Evolutionary conservation across 2,113 vertebrate genomes (phyloP).

Genomic region (Psephotus haematonotus): DNA sequence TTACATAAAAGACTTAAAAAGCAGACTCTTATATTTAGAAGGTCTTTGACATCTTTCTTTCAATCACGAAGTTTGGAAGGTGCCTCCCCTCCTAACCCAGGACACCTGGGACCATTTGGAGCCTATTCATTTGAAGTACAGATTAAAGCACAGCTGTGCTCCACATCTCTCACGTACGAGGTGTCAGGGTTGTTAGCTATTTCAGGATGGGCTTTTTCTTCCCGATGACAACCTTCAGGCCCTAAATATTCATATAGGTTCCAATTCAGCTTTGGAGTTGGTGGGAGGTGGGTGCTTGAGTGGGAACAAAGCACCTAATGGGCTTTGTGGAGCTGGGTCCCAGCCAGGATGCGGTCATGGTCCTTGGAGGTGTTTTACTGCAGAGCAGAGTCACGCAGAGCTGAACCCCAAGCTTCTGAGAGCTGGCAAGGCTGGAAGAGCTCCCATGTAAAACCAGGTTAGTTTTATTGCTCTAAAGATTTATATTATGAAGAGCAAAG

Average conservation of each 20-base stretch:
- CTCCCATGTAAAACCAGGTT: accelerated
- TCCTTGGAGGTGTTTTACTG: neutral
- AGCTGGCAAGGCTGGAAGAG: neutral
- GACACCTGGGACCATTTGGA: neutral
- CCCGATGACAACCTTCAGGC: neutral
- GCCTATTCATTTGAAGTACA: neutral
- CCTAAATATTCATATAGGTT: slow-evolving; percentile 29
- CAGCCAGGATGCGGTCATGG: neutral
- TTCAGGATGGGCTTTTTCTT: neutral
- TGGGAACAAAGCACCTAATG: neutral
- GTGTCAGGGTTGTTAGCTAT: neutral
- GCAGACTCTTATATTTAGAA: neutral
- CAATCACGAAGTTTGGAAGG: neutral
- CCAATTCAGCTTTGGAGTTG: neutral
- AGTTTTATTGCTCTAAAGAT: neutral
- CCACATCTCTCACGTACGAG: neutral
- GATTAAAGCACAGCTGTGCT: neutral
- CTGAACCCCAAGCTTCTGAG: neutral
- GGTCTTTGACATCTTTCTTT: neutral
- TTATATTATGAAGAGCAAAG: accelerated
- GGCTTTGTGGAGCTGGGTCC: neutral
- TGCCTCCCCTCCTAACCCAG: neutral
- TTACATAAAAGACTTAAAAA: neutral
- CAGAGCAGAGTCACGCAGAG: neutral
- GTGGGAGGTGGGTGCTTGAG: slow-evolving; percentile 6